Evolutionary conservation across 2,113 vertebrate genomes (phyloP), one percentile per base, ranked within the genome.

Genomic region (Pomatorhinus ruficollis): DNA sequence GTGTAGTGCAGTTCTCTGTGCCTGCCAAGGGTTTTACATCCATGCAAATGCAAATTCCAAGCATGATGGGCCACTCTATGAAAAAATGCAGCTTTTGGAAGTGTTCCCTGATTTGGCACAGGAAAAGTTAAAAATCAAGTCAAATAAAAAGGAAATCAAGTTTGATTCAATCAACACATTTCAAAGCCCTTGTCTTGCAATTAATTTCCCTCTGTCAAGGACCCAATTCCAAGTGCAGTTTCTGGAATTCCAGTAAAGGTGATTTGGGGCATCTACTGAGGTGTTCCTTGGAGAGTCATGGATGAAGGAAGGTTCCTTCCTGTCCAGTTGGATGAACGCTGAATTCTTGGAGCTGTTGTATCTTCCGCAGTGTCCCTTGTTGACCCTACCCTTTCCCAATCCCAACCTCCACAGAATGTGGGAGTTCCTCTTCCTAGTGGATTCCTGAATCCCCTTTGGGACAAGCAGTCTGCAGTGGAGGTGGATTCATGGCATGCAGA

Each of bases 361-460:
- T 0, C 0, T 63, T 76, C 37, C 82, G 12, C 28, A 20, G 16
- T 59, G 31, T 37, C 19, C 70, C 8, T 6, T 3, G 0, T 12
- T 72, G 71, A 40, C 28, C 40, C 31, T 66, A 7, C 21, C 24
- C 39, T 23, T 85, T 30, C 14, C 47, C 5, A 10, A 5, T 10
- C 7, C 1, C 1, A 5, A 18, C 11, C 14, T 92, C 2, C 3
- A 2, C 18, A 14, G 33, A 31, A 50, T 5, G 8, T 12, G 6
- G 40, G 50, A 6, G 0, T 89, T 89, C 27, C 19, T 33, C 60
- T 71, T 79, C 0, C 0, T 21, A 0, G 15, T 27, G 31, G 49
- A 5, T 7, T 6, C 39, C 39, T 23, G 18, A 53, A 20, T 60
- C 6, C 11, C 54, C 45, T 86, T 35, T 50, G 83, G 24, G 40